Evolutionary conservation across 92 coral and sea anemone species (phyloP).

Genomic region (Palythoa grandis): DNA sequence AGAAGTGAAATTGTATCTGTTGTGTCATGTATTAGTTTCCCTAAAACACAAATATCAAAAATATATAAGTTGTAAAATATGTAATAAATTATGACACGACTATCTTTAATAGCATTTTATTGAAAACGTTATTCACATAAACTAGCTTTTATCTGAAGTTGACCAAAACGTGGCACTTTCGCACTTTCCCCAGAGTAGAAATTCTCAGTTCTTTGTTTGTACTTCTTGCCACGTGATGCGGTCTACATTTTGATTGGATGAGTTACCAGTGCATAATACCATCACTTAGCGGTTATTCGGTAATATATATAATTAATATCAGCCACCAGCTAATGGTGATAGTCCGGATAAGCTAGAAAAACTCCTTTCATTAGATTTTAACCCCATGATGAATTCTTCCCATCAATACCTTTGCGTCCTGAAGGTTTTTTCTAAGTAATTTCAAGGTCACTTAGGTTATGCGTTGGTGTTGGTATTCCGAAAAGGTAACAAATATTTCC

Average conservation of each 20-base stretch:
- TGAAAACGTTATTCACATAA: background rate
- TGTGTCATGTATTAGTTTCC: background rate
- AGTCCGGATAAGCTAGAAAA: background rate
- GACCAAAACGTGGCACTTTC: background rate
- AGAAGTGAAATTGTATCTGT: background rate
- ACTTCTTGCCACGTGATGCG: constrained; percentile 8
- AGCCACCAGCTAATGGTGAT: constrained; percentile 6
- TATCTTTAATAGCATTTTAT: background rate
- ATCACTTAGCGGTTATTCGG: background rate
- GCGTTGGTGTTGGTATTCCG: background rate
- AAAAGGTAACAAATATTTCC: constrained; percentile 5
- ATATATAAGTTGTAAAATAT: background rate
- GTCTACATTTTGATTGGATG: constrained; percentile 23
- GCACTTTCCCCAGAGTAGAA: background rate
- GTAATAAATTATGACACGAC: background rate
- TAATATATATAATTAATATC: constrained; percentile 7
- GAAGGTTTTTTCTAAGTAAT: background rate
- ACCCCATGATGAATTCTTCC: background rate
- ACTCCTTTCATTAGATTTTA: background rate
- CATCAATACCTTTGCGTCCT: background rate
- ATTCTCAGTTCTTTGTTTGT: constrained; percentile 4
- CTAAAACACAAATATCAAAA: background rate
- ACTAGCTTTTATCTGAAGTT: background rate
- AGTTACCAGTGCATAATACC: background rate
- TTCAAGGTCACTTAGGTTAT: background rate